Base-by-base conservation (phyloP, 1,140 invertebrate species). In the Aphis gossypii region DNA sequence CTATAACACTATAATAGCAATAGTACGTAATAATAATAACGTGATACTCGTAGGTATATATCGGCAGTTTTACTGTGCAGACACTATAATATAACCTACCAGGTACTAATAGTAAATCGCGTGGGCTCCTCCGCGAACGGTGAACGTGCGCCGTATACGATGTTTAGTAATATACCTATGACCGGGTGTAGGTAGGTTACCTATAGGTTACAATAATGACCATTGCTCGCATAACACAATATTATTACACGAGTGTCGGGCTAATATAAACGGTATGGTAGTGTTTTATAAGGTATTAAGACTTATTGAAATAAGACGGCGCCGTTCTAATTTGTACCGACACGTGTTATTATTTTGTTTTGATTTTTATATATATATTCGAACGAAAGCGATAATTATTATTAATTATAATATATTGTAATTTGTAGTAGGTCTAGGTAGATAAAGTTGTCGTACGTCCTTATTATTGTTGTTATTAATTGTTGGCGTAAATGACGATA, bases 291-390 rank as follows among this genome's bases (percentile, higher is more conserved):
- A n/a, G 60, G 60, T 41, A 41, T 76, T 76, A 76, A 68, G n/a
- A 76, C 60, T 76, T 41, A 41, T 41, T 76, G 60, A 76, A 76
- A 76, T 76, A 18, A 76, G 60, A 76, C 14, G 60, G n/a, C 14
- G 60, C 60, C n/a, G n/a, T 76, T 76, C 60, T 76, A 76, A 76
- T 76, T 76, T 76, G 60, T 76, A n/a, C n/a, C n/a, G 20, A 76
- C 60, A 76, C n/a, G n/a, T 76, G 60, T 76, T 76, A n/a, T 76
- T n/a, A 76, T 76, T 76, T 76, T n/a, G 5, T 76, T 76, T 76
- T 76, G 60, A n/a, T 76, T 76, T n/a, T 76, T 76, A 68, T 54
- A 35, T 54, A 35, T 35, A 8, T 60, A 60, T 30, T 30, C 60
- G 4, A 76, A 76, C n/a, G 14, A 76, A n/a, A 76, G 30, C 60